A percentile compares a stretch with the other conserved stretches of the same genome.
These are phyloP conservation scores for Thryonomys swinderianus DNA, from an alignment of 2,113 vertebrate species.

Conservation along the genomic window DNA sequence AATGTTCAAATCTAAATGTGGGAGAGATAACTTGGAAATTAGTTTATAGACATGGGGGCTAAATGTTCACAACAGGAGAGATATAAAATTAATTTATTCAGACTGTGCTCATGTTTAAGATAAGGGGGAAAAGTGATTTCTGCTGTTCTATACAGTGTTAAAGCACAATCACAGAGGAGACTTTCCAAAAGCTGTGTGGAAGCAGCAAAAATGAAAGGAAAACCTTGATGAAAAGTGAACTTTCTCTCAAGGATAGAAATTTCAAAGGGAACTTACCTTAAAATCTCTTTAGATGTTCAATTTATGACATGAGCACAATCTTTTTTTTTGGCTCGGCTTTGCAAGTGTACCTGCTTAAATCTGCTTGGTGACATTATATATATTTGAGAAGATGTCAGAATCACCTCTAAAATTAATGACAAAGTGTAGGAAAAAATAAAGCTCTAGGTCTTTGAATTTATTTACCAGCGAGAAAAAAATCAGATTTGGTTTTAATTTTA, in stretches of 20 bases:
- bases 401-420: constrained; percentile 1
- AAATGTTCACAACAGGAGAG: constrained; percentile 39
- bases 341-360: constrained; percentile 64
- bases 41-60: constrained; percentile 66
- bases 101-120: constrained; percentile 41
- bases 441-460: background rate
- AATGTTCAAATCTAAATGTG: constrained; percentile 68
- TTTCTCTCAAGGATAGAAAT: constrained; percentile 58
- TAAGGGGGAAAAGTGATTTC: constrained; percentile 58
- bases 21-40: constrained; percentile 57
- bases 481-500: constrained; percentile 26
- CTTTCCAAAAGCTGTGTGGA: constrained; percentile 58
- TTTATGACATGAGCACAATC: background rate
- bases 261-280: constrained; percentile 50
- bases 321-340: constrained; percentile 56
- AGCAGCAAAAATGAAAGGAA: constrained; percentile 41
- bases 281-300: constrained; percentile 61
- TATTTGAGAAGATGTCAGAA: background rate
- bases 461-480: background rate
- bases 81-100: constrained; percentile 54
- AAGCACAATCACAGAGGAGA: background rate
- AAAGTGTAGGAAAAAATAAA: background rate
- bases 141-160: constrained; percentile 49
- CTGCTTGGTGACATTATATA: background rate
- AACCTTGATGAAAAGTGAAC: constrained; percentile 63